phyloP scores from a whole-genome alignment of 1,140 invertebrate species.

The Pseudomyrmex pallidus region DNA sequence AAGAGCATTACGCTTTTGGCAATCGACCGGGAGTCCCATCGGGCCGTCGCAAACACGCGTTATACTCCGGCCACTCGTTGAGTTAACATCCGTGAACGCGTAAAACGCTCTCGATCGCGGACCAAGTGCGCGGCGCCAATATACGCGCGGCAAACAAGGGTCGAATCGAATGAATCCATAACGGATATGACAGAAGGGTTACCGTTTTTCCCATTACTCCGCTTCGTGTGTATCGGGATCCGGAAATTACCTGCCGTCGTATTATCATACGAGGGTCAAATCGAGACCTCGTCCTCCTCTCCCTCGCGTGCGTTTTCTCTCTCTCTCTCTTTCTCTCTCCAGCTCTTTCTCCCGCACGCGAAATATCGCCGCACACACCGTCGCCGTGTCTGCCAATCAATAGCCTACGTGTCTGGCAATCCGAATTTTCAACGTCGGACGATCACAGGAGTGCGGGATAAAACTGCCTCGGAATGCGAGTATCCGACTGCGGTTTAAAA shows the following conservation, averaged over 20 bases:
- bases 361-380: conserved; percentile 52
- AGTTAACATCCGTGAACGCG: conserved; percentile 48
- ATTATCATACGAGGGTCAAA: conserved; percentile 76
- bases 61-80: conserved; percentile 2
- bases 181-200: conserved; percentile 75
- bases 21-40: background rate
- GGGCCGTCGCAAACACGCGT: conserved; percentile 24
- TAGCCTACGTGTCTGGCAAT: conserved; percentile 69
- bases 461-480: conserved; percentile 61
- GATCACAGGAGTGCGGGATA: conserved; percentile 47
- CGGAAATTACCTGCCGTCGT: conserved; percentile 75
- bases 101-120: conserved; percentile 27
- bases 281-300: conserved; percentile 60
- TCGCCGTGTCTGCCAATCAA: conserved; percentile 67
- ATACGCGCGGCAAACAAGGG: conserved; percentile 19
- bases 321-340: background rate
- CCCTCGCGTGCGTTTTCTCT: conserved; percentile 29
- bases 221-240: conserved; percentile 70
- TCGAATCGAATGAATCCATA: conserved; percentile 70
- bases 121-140: conserved; percentile 13
- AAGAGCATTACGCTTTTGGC: background rate
- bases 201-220: conserved; percentile 75
- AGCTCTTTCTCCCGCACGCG: conserved; percentile 52
- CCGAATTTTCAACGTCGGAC: conserved; percentile 57
- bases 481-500: conserved; percentile 67